Conservation (phyloP, 2,113 vertebrate genomes). For the Phylloscopus whistleri region DNA sequence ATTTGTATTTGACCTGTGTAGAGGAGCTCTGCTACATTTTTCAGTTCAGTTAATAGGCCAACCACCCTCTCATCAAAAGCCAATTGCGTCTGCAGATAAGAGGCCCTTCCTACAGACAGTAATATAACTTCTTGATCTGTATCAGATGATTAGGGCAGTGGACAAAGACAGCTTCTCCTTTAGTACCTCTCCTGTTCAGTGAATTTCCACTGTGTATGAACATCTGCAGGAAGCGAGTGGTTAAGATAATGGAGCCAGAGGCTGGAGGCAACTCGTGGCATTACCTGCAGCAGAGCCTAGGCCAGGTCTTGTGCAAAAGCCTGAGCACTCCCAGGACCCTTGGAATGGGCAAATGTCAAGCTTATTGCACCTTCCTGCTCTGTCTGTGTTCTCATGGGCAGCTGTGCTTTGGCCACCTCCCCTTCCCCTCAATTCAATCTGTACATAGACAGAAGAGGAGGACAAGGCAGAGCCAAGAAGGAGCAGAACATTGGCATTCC, state of each 20-base stretch:
- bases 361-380: background rate
- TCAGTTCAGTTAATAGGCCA: background rate
- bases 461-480: background rate
- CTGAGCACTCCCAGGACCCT: background rate
- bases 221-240: background rate
- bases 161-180: slow-evolving; percentile 2
- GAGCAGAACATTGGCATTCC: background rate
- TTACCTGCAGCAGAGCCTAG: background rate
- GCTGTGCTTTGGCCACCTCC: background rate
- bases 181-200: background rate
- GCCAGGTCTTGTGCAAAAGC: background rate
- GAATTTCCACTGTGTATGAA: background rate
- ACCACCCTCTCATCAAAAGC: background rate
- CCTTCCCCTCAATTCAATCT: background rate
- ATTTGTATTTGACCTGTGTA: background rate
- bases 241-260: background rate
- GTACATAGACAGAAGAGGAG: fast-evolving
- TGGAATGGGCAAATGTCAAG: background rate
- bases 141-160: slow-evolving; percentile 22
- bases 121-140: slow-evolving; percentile 12
- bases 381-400: background rate
- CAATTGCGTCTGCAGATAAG: slow-evolving; percentile 6
- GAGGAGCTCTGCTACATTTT: background rate
- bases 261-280: background rate
- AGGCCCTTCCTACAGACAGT: background rate